Conservation (phyloP, 1,140 invertebrate species). For the Macrosteles quadrilineatus region DNA sequence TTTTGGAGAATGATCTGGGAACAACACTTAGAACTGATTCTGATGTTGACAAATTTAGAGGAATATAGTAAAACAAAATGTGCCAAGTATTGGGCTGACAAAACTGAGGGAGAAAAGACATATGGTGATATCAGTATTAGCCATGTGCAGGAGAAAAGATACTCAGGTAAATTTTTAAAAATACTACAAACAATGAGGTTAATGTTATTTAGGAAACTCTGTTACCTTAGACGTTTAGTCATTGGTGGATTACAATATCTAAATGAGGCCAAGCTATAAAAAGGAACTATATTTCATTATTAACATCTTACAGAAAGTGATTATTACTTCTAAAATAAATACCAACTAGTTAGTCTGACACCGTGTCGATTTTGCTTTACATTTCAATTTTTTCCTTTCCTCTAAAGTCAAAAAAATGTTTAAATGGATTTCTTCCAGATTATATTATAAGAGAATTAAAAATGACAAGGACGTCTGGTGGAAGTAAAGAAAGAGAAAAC, state of each 20-base stretch:
- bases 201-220: no score
- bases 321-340: no score
- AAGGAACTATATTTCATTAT: no score
- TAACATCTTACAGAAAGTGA: no score
- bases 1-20: constrained; percentile 99
- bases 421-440: constrained; percentile 74
- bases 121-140: constrained; percentile 79
- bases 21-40: constrained; percentile 85
- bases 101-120: constrained; percentile 69
- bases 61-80: constrained; percentile 94
- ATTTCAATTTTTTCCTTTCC: no score
- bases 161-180: constrained; percentile 50
- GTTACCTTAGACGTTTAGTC: no score
- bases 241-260: no score
- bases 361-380: no score
- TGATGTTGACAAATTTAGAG: constrained; percentile 93
- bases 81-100: constrained; percentile 91
- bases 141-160: constrained; percentile 72
- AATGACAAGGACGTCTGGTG: constrained; percentile 54
- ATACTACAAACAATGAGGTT: no score
- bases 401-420: no score
- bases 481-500: constrained; percentile 58
- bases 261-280: no score
- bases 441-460: constrained; percentile 80
- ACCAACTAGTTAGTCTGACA: no score